phyloP scores from a whole-genome alignment of 2,797 vertebrate genomes.

The Fistularia tabacaria region DNA sequence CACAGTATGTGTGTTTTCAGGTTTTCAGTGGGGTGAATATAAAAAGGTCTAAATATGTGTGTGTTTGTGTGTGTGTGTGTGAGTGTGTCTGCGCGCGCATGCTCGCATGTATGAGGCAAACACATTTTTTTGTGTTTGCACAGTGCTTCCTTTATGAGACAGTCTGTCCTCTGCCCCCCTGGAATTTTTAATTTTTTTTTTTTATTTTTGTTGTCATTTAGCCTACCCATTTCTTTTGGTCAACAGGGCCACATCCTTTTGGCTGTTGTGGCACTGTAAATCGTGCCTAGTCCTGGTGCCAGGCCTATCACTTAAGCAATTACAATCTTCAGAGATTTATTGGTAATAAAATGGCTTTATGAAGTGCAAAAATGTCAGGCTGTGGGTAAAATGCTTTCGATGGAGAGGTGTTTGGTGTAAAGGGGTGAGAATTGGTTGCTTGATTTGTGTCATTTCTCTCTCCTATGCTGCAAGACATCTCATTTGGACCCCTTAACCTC shows the following conservation, averaged over 20 bases:
- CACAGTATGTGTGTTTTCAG: constrained; percentile 14
- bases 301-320: constrained; percentile 60
- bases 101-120: too few relatives aligned
- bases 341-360: constrained; percentile 63
- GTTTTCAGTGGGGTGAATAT: constrained; percentile 4
- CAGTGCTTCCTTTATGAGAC: constrained; percentile 18
- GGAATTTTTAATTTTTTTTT: too few relatives aligned
- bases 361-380: constrained; percentile 23
- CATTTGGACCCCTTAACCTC: constrained; percentile 42
- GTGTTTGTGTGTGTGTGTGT: constrained; percentile 3
- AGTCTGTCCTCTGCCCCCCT: too few relatives aligned
- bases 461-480: constrained; percentile 11
- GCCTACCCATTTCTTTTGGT: constrained; percentile 46
- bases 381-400: constrained; percentile 28
- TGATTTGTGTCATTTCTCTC: constrained; percentile 31
- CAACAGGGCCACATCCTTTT: constrained; percentile 27
- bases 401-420: constrained; percentile 11
- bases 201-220: neutral
- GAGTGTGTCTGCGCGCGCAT: too few relatives aligned
- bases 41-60: neutral
- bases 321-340: constrained; percentile 49
- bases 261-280: constrained; percentile 40
- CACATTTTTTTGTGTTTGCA: neutral
- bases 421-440: constrained; percentile 9
- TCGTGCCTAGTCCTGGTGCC: constrained; percentile 19